These are phyloP conservation scores for Cordilura impudica DNA, from an alignment of 2,888 invertebrate species.

Conservation along the genomic window DNA sequence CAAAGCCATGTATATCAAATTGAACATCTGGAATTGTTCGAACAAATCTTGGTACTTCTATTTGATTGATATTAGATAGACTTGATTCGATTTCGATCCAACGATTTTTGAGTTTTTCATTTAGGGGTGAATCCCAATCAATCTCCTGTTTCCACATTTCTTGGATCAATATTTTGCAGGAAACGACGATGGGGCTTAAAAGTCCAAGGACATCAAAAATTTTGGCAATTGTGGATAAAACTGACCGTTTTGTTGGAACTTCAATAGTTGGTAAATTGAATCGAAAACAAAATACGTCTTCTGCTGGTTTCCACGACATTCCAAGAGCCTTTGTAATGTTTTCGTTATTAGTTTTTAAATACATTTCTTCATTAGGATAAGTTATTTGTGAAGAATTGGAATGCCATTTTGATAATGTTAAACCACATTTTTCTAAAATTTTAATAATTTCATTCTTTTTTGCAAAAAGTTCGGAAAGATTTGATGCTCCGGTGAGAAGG, in stretches of 20 bases:
- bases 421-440: constrained; percentile 3
- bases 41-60: not conserved
- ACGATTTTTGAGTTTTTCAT: no score
- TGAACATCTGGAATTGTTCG: not conserved
- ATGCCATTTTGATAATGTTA: constrained; percentile 21
- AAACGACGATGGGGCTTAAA: no score
- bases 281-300: constrained; percentile 17
- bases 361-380: not conserved
- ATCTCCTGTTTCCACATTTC: no score
- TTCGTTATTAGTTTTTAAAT: not conserved
- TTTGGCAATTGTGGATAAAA: constrained; percentile 19
- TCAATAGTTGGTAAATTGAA: constrained; percentile 38
- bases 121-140: no score
- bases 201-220: constrained; percentile 45
- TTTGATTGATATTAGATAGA: not conserved
- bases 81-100: not conserved
- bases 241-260: constrained; percentile 19
- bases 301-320: no score
- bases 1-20: constrained; percentile 7
- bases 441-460: not conserved
- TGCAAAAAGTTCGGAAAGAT: not conserved
- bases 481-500: not conserved
- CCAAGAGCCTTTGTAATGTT: constrained; percentile 15
- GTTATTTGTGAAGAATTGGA: not conserved
- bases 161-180: no score